Base-by-base conservation (phyloP, 2,113 vertebrate species). In the Telmatochromis bifrenatus region DNA sequence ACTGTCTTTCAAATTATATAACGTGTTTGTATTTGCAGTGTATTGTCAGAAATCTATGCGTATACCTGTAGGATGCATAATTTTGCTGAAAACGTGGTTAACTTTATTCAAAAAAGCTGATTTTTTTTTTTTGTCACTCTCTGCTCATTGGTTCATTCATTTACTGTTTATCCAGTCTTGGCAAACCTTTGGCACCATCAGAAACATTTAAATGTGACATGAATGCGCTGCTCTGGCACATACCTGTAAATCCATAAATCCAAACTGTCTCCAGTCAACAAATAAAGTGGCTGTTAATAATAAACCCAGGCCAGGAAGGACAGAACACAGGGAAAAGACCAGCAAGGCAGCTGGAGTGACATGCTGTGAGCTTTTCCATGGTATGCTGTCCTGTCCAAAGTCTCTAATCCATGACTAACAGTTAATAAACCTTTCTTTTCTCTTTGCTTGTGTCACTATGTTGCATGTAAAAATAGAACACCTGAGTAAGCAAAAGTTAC, bases 361-460 rank as follows among this genome's bases (percentile, higher is more conserved):
- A 39, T n/a, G 51, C 51, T 56, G 15, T 55, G 4, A 15, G 39
- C 23, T 88, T 86, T 87, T 55, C 8, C 9, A 37, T 73, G 37
- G 68, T 83, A 84, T 62, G 62, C 31, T 85, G 35, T 53, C 49
- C 23, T 75, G 88, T 47, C 33, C 21, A 75, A 58, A 86, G 37
- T 33, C 81, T 31, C 49, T 89, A 81, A 91, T 85, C 87, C 89
- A 83, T 91, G 81, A 91, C 91, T 87, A 93, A 91, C 87, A 21
- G 81, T 80, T 92, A 90, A 88, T 90, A 87, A 56, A 83, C 31
- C 19, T 4, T 5, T 86, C 75, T 81, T 93, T 93, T 45, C 85
- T 39, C 15, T 62, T 79, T 60, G 9, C 31, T 21, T 13, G 14
- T 3, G 17, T 28, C 26, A 11, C 58, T 13, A 17, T 83, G 47